Base-by-base conservation (phyloP, 2,113 vertebrate genomes). In the Lamprotornis superbus region DNA sequence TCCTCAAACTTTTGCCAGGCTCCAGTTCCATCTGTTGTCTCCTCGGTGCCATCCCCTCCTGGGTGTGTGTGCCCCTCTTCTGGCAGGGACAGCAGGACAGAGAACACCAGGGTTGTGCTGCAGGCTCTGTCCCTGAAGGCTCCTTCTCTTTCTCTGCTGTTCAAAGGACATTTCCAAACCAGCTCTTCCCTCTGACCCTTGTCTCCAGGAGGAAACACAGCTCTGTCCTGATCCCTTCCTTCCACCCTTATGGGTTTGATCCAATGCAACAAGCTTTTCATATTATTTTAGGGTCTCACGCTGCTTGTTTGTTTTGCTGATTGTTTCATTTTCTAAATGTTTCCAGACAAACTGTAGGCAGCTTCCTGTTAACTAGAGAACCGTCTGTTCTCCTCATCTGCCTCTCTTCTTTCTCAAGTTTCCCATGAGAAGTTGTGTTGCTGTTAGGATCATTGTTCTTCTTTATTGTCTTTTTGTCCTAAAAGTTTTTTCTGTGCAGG, bases 341-440 rank as follows among this genome's bases (percentile, higher is more conserved):
- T 97, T 91, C 94, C 85, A 95, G 92, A 73, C 25, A 53, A 85
- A 82, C 20, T 68, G 77, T 68, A 82, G 65, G 70, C 81, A 86
- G 82, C 13, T 90, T 95, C 82, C 46, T 76, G 74, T 91, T 81
- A 76, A 75, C 25, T 81, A 27, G 25, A 52, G 40, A 69, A 15
- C 16, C 11, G 19, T 83, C 37, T 73, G 28, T 49, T 42, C 65
- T 94, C 69, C 46, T 55, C 47, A 44, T 87, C 20, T 89, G 53
- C 24, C 33, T 49, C 27, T 79, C 8, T 18, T 22, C 20, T 80
- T 84, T 90, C 57, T 78, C 21, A 42, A 80, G n/a, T 79, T 95
- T 93, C 52, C 73, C 60, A 28, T 70, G 64, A 83, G 68, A 93
- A 95, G 63, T 11, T 59, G 12, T 33, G 35, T 23, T 86, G 55